Conservation (phyloP, 2,797 vertebrate species). For the Rhabdomys pumilio region DNA sequence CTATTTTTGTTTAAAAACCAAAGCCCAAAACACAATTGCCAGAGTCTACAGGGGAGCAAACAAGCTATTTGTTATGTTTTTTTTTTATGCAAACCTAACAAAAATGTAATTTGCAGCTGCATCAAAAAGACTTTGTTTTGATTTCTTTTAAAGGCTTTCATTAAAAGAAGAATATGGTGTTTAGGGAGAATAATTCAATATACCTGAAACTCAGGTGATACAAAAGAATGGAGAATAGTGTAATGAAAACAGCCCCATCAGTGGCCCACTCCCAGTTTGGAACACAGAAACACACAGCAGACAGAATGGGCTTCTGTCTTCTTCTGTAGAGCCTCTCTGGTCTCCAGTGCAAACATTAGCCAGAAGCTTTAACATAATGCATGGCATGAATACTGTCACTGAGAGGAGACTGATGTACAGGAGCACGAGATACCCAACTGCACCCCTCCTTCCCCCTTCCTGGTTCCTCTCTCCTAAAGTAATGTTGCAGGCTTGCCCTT, state of each 20-base stretch:
- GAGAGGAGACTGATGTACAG: neutral
- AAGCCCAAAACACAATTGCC: conserved; percentile 5
- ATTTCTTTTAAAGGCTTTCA: conserved; percentile 51
- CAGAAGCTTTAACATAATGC: neutral
- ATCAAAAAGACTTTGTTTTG: conserved; percentile 20
- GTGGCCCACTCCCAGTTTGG: conserved; percentile 18
- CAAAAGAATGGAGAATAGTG: conserved; percentile 76
- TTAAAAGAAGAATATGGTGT: conserved; percentile 74
- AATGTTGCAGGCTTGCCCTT: neutral
- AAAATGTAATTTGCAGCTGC: conserved; percentile 73
- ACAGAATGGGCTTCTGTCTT: neutral
- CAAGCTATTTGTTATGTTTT: neutral
- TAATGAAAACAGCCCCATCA: conserved; percentile 65
- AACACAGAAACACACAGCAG: conserved; percentile 7
- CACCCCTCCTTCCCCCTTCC: neutral
- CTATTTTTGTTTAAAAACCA: conserved; percentile 71
- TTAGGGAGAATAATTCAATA: conserved; percentile 76
- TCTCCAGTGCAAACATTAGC: neutral
- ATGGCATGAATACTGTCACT: neutral
- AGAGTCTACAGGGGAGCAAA: conserved; percentile 9
- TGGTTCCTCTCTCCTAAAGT: neutral
- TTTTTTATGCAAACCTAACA: conserved; percentile 67
- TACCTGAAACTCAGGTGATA: conserved; percentile 70
- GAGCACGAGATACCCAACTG: neutral
- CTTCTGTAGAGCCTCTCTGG: neutral